Evolutionary conservation across 2,113 vertebrate species (phyloP), one percentile per base, ranked within the genome.

Genomic region (Lasiurus cinereus): DNA sequence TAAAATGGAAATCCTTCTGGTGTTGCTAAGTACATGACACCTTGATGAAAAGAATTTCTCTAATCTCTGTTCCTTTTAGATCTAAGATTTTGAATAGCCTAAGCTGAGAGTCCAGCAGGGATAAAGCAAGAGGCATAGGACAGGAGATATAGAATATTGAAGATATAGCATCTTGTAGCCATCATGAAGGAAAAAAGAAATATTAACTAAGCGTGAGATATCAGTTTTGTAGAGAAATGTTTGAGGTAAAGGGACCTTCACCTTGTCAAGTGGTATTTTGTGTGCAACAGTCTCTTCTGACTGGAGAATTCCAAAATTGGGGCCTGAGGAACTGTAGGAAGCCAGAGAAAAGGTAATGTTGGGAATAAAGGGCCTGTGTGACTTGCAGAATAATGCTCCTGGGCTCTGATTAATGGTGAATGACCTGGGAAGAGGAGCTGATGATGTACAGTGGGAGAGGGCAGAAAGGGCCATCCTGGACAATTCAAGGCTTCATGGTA

Each of bases 101-200:
- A 78, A 96, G 54, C n/a, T 19, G 27, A 78, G 46, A 66, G 12
- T 93, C 31, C n/a, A 56, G 52, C 15, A 36, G 27, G 18, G 50
- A 79, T 87, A 93, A 90, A 72, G 29, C 14, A 1, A 14, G 12
- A 54, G 27, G 7, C 29, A 11, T 16, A 15, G 27, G 50, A 73
- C 8, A 43, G 39, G 22, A 29, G 9, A 46, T 82, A 48, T 19
- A 36, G 16, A 88, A 69, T 7, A 15, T 18, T 21, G 6, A 62
- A 91, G 31, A 67, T 39, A 33, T 19, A 31, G 43, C 19, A 19
- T 54, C 11, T 77, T 74, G 18, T 52, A 62, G 48, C 27, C 21
- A 24, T 14, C 12, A 46, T 43, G 24, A n/a, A 95, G 90, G 69
- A 79, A 24, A 89, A 94, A 93, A 64, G 11, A 64, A 62, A 77